Evolutionary conservation across 2,888 invertebrate species (phyloP), one percentile per base, ranked within the genome.

Genomic region (Reticulitermes lucifugus): DNA sequence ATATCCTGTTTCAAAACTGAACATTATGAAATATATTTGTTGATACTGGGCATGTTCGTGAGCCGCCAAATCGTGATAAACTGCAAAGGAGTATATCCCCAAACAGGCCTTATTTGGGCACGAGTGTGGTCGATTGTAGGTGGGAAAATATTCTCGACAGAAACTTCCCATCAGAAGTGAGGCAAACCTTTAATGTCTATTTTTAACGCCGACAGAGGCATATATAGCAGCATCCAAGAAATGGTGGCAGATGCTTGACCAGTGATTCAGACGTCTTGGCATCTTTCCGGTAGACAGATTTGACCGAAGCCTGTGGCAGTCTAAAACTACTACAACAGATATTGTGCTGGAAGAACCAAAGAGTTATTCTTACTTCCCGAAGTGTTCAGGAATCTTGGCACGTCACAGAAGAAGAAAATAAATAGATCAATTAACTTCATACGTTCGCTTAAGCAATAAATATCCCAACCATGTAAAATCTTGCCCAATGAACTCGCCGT

Each of bases 251-350:
- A 77, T 77, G 65, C 81, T 81, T 81, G 81, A 81, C 81, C 81
- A 81, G 29, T 81, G 81, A 81, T 65, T 81, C 81, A 81, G 43
- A 43, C 41, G 43, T 41, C 43, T 80, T 81, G 81, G 81, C 81
- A 81, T 81, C 60, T 46, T 59, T 35, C 22, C 35, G 79, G 46
- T 41, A n/a, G 65, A 65, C 65, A 73, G 9, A 70, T 70, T 70
- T n/a, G 70, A 70, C 25, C 55, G 25, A n/a, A 77, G 77, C 65
- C 18, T 60, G 60, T 25, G 22, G 80, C 29, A 35, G 80, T 60
- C 35, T 80, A 80, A 60, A 80, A 80, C 80, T 60, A 41, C 60
- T 60, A 29, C 59, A 6, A 73, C 29, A 29, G 80, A 80, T 80
- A 80, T 80, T 80, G 25, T 25, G 60, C 60, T 80, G 60, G 80